These are phyloP conservation scores for Recurvirostra avosetta DNA, from an alignment of 2,113 vertebrate species.

Conservation along the genomic window DNA sequence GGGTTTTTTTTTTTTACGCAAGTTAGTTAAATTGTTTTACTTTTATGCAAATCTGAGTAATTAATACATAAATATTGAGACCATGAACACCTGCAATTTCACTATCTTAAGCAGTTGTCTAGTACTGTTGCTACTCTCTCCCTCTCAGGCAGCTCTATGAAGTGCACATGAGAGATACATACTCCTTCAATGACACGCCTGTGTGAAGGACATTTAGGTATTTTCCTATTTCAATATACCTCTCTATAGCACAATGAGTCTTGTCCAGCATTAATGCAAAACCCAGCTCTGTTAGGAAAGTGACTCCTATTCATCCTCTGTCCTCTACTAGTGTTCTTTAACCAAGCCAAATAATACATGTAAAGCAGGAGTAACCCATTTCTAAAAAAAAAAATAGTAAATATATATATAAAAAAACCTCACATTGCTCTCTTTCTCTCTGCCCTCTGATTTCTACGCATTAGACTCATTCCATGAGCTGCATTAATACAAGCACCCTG, in stretches of 20 bases:
- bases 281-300: background rate
- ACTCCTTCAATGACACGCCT: background rate
- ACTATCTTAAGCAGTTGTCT: background rate
- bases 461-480: background rate
- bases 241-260: accelerated
- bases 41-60: constrained; percentile 4
- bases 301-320: background rate
- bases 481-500: background rate
- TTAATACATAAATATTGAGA: constrained; percentile 13
- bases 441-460: background rate
- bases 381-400: background rate
- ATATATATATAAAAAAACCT: too few species aligned
- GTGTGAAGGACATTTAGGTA: background rate
- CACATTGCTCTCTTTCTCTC: background rate
- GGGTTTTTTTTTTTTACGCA: background rate
- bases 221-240: background rate
- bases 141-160: background rate
- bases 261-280: background rate
- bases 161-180: background rate
- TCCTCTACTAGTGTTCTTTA: background rate
- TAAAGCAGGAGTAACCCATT: background rate
- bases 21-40: background rate
- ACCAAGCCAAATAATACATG: background rate
- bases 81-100: background rate
- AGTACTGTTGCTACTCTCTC: background rate